Conservation (phyloP, 2,113 vertebrate species). For the Gymnarchus niloticus region DNA sequence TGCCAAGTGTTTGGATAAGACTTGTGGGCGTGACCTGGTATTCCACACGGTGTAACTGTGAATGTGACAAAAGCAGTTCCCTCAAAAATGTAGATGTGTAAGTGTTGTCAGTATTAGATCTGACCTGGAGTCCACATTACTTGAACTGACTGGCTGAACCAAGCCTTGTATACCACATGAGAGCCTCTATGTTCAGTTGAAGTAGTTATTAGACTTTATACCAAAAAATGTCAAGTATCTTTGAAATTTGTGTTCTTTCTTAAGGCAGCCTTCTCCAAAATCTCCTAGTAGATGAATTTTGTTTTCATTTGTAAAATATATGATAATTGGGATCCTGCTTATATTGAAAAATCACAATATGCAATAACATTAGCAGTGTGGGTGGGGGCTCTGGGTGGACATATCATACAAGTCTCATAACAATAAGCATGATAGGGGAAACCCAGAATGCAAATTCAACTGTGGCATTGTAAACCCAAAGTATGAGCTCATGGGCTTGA, state of each 20-base stretch:
- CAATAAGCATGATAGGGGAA: background rate
- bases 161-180: background rate
- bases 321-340: background rate
- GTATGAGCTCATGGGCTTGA: constrained; percentile 26
- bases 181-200: background rate
- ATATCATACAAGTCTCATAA: background rate
- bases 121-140: too few species aligned
- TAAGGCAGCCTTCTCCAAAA: background rate
- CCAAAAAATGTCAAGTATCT: background rate
- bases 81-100: background rate
- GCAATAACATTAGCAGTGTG: background rate
- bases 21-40: background rate
- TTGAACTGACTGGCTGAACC: background rate
- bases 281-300: background rate
- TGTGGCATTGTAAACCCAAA: constrained; percentile 28
- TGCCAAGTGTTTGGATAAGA: background rate
- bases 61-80: background rate
- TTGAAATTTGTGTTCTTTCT: background rate
- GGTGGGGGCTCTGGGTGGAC: background rate
- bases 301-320: background rate
- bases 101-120: background rate
- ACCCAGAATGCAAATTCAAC: constrained; percentile 22
- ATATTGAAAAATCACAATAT: constrained; percentile 1
- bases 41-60: background rate
- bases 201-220: background rate